Conservation (phyloP, 2,888 invertebrate genomes). For the Ochropleura plecta region DNA sequence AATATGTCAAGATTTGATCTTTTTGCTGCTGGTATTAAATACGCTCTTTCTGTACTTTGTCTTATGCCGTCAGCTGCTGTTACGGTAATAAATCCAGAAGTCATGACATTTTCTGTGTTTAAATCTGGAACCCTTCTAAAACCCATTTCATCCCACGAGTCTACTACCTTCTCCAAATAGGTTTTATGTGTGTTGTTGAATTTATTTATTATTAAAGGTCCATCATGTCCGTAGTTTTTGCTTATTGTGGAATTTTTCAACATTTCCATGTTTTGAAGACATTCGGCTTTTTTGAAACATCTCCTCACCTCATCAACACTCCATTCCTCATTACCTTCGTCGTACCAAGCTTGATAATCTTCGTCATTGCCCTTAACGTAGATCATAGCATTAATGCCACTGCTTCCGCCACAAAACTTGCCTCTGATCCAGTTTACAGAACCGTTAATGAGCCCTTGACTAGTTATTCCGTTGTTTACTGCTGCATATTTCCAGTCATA, state of each 20-base stretch:
- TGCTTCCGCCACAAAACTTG: conserved; percentile 91
- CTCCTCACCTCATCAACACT: conserved; percentile 82
- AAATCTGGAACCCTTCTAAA: conserved; percentile 77
- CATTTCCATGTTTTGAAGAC: conserved; percentile 73
- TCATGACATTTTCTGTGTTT: conserved; percentile 82
- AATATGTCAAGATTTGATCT: conserved; percentile 57
- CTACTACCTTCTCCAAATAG: conserved; percentile 67
- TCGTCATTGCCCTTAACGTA: conserved; percentile 87
- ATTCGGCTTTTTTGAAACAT: conserved; percentile 89
- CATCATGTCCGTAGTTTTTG: conserved; percentile 79
- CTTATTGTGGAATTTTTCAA: conserved; percentile 64
- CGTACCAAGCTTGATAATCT: conserved; percentile 83
- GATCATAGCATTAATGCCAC: conserved; percentile 89
- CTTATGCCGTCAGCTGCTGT: conserved; percentile 86
- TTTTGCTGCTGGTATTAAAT: conserved; percentile 71
- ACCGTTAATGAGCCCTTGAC: conserved; percentile 90
- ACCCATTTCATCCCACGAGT: conserved; percentile 85
- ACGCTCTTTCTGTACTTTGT: conserved; percentile 91
- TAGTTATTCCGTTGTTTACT: conserved; percentile 93
- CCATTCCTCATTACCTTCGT: conserved; percentile 90
- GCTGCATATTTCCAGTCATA: conserved; percentile 90
- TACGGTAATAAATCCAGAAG: conserved; percentile 84
- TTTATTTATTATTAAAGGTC: conserved; percentile 84
- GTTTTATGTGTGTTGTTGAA: conserved; percentile 80
- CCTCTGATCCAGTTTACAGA: conserved; percentile 90